A percentile compares a stretch with the other conserved stretches of the same genome.
Evolutionary conservation across 2,113 vertebrate species (phyloP).

Genomic region (Mixornis gularis): DNA sequence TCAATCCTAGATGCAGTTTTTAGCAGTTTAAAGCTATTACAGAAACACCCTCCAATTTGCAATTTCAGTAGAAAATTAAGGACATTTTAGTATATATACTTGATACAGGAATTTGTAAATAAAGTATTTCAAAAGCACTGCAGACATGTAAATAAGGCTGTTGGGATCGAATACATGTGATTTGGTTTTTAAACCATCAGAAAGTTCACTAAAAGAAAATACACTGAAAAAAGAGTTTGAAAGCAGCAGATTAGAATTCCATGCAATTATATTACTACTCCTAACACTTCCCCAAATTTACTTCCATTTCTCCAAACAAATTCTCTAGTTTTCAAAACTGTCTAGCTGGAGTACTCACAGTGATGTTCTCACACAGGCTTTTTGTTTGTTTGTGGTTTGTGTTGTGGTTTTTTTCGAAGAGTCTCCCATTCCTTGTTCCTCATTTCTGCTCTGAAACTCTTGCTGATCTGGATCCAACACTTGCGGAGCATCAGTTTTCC

Average conservation of each 20-base stretch:
- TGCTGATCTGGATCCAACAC: background rate
- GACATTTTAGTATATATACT: background rate
- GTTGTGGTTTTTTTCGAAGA: background rate
- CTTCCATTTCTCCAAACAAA: background rate
- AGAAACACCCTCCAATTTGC: background rate
- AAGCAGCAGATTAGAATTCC: background rate
- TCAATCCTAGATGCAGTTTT: background rate
- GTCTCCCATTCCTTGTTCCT: background rate
- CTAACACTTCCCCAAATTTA: background rate
- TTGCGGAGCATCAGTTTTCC: background rate
- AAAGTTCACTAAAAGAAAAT: background rate
- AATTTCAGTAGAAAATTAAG: background rate
- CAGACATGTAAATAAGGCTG: background rate
- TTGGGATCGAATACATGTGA: background rate
- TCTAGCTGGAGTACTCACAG: background rate
- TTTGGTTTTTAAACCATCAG: background rate
- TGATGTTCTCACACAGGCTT: background rate
- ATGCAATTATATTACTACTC: background rate
- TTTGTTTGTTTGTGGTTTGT: background rate
- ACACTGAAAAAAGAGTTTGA: background rate
- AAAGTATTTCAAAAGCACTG: background rate
- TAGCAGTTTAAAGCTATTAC: background rate
- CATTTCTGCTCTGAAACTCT: background rate
- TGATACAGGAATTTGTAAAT: background rate
- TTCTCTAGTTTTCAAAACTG: background rate